Evolutionary conservation across 2,888 invertebrate species (phyloP).

Genomic region (Phragmatobia fuliginosa): DNA sequence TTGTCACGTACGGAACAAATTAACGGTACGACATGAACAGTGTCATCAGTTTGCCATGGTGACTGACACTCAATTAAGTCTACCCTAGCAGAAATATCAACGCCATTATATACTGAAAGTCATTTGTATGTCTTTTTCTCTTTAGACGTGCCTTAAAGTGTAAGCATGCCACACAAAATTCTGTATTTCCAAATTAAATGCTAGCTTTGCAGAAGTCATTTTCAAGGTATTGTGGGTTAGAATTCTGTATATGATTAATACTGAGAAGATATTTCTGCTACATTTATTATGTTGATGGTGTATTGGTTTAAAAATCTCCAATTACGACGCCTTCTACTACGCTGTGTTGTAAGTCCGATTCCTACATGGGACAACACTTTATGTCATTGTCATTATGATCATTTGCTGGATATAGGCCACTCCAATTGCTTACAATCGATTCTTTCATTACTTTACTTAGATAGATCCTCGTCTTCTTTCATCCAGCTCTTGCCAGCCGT

Average conservation of each 20-base stretch:
- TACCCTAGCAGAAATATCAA: slow-evolving; percentile 21
- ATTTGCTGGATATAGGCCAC: too few relatives aligned
- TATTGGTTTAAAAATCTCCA: too few relatives aligned
- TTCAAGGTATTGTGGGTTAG: neutral
- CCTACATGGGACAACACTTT: too few relatives aligned
- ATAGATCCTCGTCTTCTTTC: too few relatives aligned
- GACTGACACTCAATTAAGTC: slow-evolving; percentile 28
- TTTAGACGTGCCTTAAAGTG: neutral
- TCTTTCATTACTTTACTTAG: too few relatives aligned
- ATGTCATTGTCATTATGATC: too few relatives aligned
- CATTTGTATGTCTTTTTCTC: slow-evolving; percentile 2
- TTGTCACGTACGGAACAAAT: slow-evolving; percentile 24
- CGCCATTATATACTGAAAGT: slow-evolving; percentile 9
- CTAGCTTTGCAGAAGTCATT: neutral
- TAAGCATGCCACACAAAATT: neutral
- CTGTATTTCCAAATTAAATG: neutral
- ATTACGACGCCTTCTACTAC: too few relatives aligned
- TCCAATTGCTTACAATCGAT: too few relatives aligned
- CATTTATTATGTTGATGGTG: too few relatives aligned
- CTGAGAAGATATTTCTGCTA: neutral
- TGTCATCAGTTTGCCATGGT: slow-evolving; percentile 19
- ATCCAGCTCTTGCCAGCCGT: too few relatives aligned
- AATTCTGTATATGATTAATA: neutral
- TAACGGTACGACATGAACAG: slow-evolving; percentile 17
- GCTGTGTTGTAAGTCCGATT: too few relatives aligned